Base-by-base conservation (phyloP, 2,113 vertebrate species). In the Cettia cetti region DNA sequence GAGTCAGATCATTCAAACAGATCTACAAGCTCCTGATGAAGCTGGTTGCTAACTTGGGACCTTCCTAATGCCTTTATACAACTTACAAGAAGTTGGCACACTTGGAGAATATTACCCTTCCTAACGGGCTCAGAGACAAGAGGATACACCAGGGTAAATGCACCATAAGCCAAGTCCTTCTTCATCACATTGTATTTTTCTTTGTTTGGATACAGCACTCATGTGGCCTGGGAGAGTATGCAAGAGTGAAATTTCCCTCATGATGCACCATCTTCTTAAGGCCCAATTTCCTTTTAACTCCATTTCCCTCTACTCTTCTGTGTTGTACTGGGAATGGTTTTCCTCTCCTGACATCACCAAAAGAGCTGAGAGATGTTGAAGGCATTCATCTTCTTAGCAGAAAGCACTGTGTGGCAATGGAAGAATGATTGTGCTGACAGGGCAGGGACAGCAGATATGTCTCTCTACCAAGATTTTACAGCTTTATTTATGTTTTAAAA, bases 401-500 rank as follows among this genome's bases (percentile, higher is more conserved):
- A 80, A 96, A 92, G n/a, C 53, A 52, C 56, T 78, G 56, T 39
- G 37, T 71, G 70, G 80, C 56, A 91, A 96, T 90, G 75, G 89
- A 89, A 92, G 44, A 77, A 20, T 78, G 94, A 95, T 37, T 77
- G 75, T 33, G 71, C 66, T 65, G 79, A 85, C 71, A 88, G 49
- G 6, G 1, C 45, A 70, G 44, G 57, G 65, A 96, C 50, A 83
- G 49, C 53, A 92, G 39, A 40, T 86, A 86, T 5, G 33, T 85
- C 68, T 95, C 78, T 91, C 77, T 45, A 86, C 37, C 52, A 94
- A 69, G 92, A 93, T 83, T 74, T 90, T 57, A 68, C 27, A 65
- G 64, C 15, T 35, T 92, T 35, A 85, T 96, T 94, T 96, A 75
- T 79, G 90, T 94, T 89, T 94, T 89, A 52, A 96, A 89, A 96